Base-by-base conservation (phyloP, 2,888 invertebrate genomes). In the Acrobasis suavella region DNA sequence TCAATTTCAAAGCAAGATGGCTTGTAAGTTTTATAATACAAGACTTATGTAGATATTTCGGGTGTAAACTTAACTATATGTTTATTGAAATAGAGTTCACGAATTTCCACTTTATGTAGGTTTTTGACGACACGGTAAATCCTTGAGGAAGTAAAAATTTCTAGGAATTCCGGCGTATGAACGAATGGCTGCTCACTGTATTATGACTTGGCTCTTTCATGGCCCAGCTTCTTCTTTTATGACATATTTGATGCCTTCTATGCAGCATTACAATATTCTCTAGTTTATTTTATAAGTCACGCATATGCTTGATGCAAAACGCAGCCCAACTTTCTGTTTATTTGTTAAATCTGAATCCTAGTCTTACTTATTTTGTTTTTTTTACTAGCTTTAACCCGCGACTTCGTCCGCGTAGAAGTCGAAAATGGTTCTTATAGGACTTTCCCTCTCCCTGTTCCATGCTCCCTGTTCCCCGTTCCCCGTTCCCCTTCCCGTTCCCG, bases 131-230 rank as follows among this genome's bases (percentile, higher is more conserved):
- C n/a, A 46, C 12, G 2, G 46, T 14, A 46, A 10, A 46, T 46
- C 46, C 46, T 46, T 46, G n/a, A 51, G 51, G 12, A 52, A 52
- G 17, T 12, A 52, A 52, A 14, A 52, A 52, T 32, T 52, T 52
- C 14, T 52, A 52, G 32, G n/a, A 14, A 22, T 32, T 52, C 32
- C 52, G 32, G 52, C 32, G 32, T 52, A 32, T 46, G 46, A 46
- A 46, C n/a, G 10, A n/a, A 46, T 22, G 51, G 9, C n/a, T 51
- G 17, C 32, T 50, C 17, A n/a, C 52, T 52, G 17, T 46, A 46
- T 51, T 51, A 52, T 52, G 32, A 32, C 52, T 52, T 7, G 14
- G 52, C 32, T 32, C 9, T 32, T 52, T 52, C 32, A 46, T n/a
- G 52, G 22, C 9, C 3, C 32, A 32, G 32, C 52, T 52, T 52